Evolutionary conservation across 2,113 vertebrate species (phyloP), one percentile per base, ranked within the genome.

Genomic region (Romanogobio albipinnatus): DNA sequence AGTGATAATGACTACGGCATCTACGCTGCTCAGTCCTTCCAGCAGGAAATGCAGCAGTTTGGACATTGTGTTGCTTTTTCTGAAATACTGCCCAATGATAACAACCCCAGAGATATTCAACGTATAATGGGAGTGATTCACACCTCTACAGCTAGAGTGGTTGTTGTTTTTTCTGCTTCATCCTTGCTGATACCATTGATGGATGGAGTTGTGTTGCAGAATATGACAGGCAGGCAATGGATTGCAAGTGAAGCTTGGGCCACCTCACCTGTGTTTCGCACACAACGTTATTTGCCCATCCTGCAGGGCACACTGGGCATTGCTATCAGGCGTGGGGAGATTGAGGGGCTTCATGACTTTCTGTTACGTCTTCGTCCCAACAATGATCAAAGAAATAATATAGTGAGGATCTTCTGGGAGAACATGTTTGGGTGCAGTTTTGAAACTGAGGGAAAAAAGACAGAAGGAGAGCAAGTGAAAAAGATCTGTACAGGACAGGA

Each of bases 241-340:
- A 11, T 70, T 43, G 66, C 70, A 14, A 74, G 70, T 45, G 70
- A 74, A 26, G 70, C 70, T 7, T 95, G 93, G 94, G 85, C 91
- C 74, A 87, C 90, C 29, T 85, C 89, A 0, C 39, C 86, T 29
- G 75, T 86, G 22, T 90, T 93, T 2, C 91, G 87, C 13, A 91
- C 87, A 0, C 81, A 79, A 0, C 83, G 66, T 19, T 76, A 24
- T 1, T 43, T 45, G 70, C 13, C 70, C 11, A 15, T 47, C 3
- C 39, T 74, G 43, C n/a, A 6, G n/a, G 94, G 94, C 13, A 93
- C 93, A 5, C 87, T 94, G 73, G 93, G 93, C 0, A 91, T 94
- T 19, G 92, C 93, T 9, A 94, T 94, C 24, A 90, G 92, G 24
- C 89, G 88, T 74, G 94, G 93, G 43, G 90, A 94, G 75, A 94